Base-by-base conservation (phyloP, 2,113 vertebrate species). In the Pseudorhombus dupliciocellatus region DNA sequence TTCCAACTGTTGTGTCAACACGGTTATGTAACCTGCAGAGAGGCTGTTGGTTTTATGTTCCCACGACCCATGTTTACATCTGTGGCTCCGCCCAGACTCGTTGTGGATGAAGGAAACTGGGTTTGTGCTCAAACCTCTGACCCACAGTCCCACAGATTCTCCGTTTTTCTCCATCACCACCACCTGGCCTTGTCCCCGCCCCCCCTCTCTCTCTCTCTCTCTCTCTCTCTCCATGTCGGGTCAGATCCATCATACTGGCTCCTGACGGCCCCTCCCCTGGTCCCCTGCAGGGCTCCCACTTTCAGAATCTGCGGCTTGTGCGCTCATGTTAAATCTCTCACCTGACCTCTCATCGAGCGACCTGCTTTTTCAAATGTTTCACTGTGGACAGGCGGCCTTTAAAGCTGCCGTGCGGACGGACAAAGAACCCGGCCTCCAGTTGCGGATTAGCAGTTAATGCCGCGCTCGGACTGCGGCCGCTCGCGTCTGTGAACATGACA, bases 361-460 rank as follows among this genome's bases (percentile, higher is more conserved):
- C 65, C 25, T 69, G 16, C 22, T 57, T 61, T 66, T 63, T 7
- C 2, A 30, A 6, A 15, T 51, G 60, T 24, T 46, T 25, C 24
- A 8, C 26, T 52, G 67, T 73, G 54, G 44, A 80, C 70, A 25
- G 24, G 3, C 1, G 7, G 56, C 73, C 61, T 56, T 21, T 60
- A 53, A 65, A 78, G 42, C 77, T 67, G 50, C 76, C 24, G 16
- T 58, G 72, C 58, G 28, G 71, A 78, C 66, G 31, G 31, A 34
- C 8, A 70, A 59, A 82, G 73, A 70, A 52, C 62, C 62, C 0
- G 40, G 46, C 18, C 69, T 56, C 69, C 73, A 34, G 58, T 59
- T 60, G 60, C 9, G 59, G 75, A 79, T 81, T 77, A 84, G 71
- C 52, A 61, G 79, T 79, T 75, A 79, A 66, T 44, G 42, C 65